Evolutionary conservation across 1,140 invertebrate genomes (phyloP).

Genomic region (Neoseiulus cucumeris): DNA sequence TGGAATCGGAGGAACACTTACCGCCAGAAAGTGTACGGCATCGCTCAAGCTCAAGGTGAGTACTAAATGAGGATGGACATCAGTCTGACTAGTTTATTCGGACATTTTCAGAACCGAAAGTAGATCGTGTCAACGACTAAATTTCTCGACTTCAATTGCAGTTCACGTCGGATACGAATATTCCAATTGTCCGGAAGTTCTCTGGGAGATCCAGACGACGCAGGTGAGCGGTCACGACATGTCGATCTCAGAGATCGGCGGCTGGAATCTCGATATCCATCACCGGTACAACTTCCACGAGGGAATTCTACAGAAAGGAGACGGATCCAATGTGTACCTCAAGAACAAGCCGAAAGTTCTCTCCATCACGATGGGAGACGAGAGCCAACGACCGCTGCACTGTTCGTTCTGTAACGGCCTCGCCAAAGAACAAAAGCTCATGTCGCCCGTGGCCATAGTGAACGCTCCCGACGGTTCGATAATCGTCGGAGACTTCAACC

Average conservation of each 20-base stretch:
- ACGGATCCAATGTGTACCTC: conserved; percentile 75
- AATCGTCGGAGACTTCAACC: conserved; percentile 91
- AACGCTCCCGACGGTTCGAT: conserved; percentile 85
- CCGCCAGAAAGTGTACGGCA: conserved; percentile 48
- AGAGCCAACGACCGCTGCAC: conserved; percentile 51
- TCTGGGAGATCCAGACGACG: conserved; percentile 84
- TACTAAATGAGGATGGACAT: not conserved
- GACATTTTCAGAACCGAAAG: not conserved
- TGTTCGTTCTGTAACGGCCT: conserved; percentile 54
- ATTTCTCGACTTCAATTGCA: conserved; percentile 17
- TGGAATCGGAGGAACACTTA: conserved; percentile 35
- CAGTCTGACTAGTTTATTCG: not conserved
- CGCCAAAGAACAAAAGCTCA: conserved; percentile 62
- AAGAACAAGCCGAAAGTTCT: conserved; percentile 62
- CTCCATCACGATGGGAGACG: conserved; percentile 78
- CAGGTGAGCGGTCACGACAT: conserved; percentile 90
- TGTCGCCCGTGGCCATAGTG: conserved; percentile 77
- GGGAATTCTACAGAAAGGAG: conserved; percentile 83
- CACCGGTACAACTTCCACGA: conserved; percentile 96
- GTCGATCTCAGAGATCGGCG: conserved; percentile 85
- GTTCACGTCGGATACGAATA: conserved; percentile 83
- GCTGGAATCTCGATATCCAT: conserved; percentile 92
- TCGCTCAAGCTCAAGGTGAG: conserved; percentile 43
- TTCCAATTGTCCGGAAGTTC: conserved; percentile 53
- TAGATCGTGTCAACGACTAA: not conserved